Base-by-base conservation (phyloP, 2,888 invertebrate species). In the Polietes domitor region DNA sequence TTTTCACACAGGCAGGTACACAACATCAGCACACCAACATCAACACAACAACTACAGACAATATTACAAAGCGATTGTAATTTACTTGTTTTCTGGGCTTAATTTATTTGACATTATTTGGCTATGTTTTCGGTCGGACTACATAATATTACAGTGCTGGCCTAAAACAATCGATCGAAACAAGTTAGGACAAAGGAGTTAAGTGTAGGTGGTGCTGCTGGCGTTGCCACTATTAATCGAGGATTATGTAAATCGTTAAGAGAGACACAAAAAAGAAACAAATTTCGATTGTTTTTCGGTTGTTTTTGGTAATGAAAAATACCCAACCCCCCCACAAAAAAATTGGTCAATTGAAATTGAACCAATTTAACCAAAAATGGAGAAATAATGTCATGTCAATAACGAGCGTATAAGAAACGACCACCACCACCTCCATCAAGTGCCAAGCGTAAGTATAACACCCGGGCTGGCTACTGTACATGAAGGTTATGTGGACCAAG, bases 131-230 rank as follows among this genome's bases (percentile, higher is more conserved):
- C 21, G 21, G 15, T 21, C 12, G 15, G 4, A 50, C 47, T n/a
- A n/a, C n/a, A n/a, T n/a, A n/a, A n/a, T n/a, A n/a, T n/a, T n/a
- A n/a, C n/a, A n/a, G n/a, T 53, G 19, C 21, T 9, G 37, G 37
- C 47, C 9, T 12, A 26, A 65, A 7, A 65, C 37, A 37, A 37
- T 63, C 37, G 37, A 5, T 26, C 1, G 37, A 37, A 41, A 63
- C 65, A 17, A 37, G n/a, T 47, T n/a, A 41, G 43, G 15, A 68
- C 58, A 68, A 78, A 50, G 75, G 72, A 78, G 77, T 75, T n/a
- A 76, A 78, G 84, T 84, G 81, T 80, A 78, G 72, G 24, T 72
- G 43, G 80, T 65, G 80, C 73, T 78, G 72, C 24, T 72, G 63
- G 6, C 21, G 55, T 19, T 65, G 21, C 7, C 68, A 6, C 68